These are phyloP conservation scores for Callionymus lyra DNA, from an alignment of 2,113 vertebrate species.

Conservation along the genomic window DNA sequence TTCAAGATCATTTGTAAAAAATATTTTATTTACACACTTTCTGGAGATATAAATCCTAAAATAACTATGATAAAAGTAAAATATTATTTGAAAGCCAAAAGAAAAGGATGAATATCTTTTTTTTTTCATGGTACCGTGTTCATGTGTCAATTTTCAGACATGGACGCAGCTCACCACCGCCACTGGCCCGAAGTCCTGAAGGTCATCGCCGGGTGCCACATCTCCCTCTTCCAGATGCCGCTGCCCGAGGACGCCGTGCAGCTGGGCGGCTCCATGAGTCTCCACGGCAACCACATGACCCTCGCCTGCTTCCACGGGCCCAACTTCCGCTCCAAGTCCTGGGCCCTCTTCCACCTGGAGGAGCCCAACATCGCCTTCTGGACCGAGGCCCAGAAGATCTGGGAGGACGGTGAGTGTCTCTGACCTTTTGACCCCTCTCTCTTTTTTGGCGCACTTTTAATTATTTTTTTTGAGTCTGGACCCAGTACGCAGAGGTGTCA, in stretches of 20 bases:
- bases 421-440: too few species aligned
- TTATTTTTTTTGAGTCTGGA: too few species aligned
- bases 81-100: too few species aligned
- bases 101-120: too few species aligned
- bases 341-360: slow-evolving; percentile 96
- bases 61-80: too few species aligned
- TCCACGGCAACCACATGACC: slow-evolving; percentile 97
- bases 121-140: too few species aligned
- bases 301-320: slow-evolving; percentile 95
- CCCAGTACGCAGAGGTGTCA: too few species aligned
- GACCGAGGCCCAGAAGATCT: slow-evolving; percentile 98
- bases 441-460: too few species aligned
- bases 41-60: too few species aligned
- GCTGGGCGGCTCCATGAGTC: slow-evolving; percentile 93
- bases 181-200: slow-evolving; percentile 95
- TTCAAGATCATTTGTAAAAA: too few species aligned
- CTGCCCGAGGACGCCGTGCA: slow-evolving; percentile 92
- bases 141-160: too few species aligned
- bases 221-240: slow-evolving; percentile 93
- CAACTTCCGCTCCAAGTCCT: slow-evolving; percentile 96
- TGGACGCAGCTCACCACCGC: slow-evolving; percentile 91
- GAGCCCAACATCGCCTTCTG: slow-evolving; percentile 98
- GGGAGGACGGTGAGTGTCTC: slow-evolving; percentile 81
- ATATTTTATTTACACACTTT: too few species aligned
- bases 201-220: slow-evolving; percentile 89